These are phyloP conservation scores for Cyprinus carpio DNA, from an alignment of 2,113 vertebrate species.

Conservation along the genomic window DNA sequence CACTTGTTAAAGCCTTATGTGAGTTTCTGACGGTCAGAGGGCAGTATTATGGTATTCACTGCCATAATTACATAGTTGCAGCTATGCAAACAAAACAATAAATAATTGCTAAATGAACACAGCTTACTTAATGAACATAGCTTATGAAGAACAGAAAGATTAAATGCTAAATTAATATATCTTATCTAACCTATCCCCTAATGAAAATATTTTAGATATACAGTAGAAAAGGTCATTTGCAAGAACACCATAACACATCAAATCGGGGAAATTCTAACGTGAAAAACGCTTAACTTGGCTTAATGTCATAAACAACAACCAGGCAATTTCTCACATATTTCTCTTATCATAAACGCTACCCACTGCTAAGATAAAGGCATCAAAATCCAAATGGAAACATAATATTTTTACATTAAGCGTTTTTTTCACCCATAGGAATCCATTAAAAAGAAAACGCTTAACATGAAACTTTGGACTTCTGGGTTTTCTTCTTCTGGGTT, in stretches of 20 bases:
- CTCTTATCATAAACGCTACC: background rate
- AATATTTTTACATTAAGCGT: too few species aligned
- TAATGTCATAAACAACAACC: background rate
- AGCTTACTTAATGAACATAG: background rate
- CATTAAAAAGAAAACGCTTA: background rate
- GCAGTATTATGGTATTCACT: background rate
- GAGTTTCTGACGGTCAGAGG: background rate
- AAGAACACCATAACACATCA: background rate
- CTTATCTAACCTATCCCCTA: background rate
- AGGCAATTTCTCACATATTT: background rate
- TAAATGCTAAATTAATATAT: background rate
- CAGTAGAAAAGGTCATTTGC: background rate
- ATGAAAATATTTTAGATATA: background rate
- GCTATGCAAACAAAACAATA: background rate
- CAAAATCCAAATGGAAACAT: background rate
- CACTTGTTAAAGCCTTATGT: constrained; percentile 11
- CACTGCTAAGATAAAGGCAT: background rate
- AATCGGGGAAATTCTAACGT: background rate
- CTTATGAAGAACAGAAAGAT: background rate
- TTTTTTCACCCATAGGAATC: background rate
- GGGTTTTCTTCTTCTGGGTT: background rate
- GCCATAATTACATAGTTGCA: background rate
- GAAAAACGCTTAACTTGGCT: background rate
- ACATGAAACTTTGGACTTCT: background rate
- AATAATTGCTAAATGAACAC: background rate